Conservation (phyloP, 2,113 vertebrate genomes). For the Poeciliopsis occidentalis region DNA sequence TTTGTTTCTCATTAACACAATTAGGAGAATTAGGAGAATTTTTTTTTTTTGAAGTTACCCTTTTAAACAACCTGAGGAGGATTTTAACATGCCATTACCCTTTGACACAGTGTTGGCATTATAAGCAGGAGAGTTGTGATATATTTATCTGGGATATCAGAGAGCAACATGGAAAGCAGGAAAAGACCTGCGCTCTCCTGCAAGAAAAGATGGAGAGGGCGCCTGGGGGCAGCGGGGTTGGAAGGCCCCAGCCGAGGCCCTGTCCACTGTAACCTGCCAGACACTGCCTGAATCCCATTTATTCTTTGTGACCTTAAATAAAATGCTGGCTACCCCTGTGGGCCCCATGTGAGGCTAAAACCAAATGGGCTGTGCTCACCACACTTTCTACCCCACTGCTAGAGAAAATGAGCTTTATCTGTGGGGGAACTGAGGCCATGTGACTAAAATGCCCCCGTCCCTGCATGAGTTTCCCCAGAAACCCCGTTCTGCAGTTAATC, state of each 20-base stretch:
- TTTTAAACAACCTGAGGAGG: conserved; percentile 76
- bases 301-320: conserved; percentile 83
- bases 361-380: conserved; percentile 76
- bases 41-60: conserved; percentile 48
- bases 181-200: conserved; percentile 64
- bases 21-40: conserved; percentile 73
- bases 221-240: conserved; percentile 71
- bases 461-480: conserved; percentile 71
- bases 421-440: conserved; percentile 76
- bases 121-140: conserved; percentile 68
- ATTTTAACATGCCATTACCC: conserved; percentile 81
- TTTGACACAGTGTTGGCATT: conserved; percentile 71
- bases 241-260: conserved; percentile 71
- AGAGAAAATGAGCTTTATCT: conserved; percentile 82
- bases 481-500: conserved; percentile 70
- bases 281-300: conserved; percentile 80
- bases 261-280: conserved; percentile 77
- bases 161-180: conserved; percentile 72
- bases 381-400: conserved; percentile 80
- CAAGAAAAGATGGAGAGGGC: conserved; percentile 70
- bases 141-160: conserved; percentile 69
- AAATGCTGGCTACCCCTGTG: conserved; percentile 80
- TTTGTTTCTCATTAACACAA: conserved; percentile 72
- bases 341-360: conserved; percentile 78
- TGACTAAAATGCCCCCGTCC: conserved; percentile 76